Evolutionary conservation across 2,888 invertebrate genomes (phyloP), one percentile per base, ranked within the genome.

Genomic region (Perdita meconis): DNA sequence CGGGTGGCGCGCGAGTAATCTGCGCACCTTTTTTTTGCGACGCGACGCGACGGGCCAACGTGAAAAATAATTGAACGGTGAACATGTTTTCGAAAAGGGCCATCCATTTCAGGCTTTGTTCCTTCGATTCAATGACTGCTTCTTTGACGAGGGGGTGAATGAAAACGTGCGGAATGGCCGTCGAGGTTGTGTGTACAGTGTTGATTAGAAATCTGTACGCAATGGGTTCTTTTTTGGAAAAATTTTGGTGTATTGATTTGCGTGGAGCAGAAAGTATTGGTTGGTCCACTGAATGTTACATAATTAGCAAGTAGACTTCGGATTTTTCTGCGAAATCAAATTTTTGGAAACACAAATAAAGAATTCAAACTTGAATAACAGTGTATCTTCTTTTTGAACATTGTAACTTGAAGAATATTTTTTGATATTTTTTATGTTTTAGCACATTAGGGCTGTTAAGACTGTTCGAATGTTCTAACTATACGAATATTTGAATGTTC

Each of bases 1-100:
- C 44, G 68, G 57, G 64, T 47, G 47, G 13, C 53, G 65, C 34
- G 40, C 68, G 59, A 68, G 76, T 55, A 55, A 60, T 40, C 22
- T 10, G 36, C 53, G 12, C 24, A 60, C 36, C 50, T 70, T 53
- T 38, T 63, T 63, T 59, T n/a, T n/a, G n/a, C n/a, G n/a, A n/a
- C n/a, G 40, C 16, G 47, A 56, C 47, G 47, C n/a, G 38, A 42
- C 19, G 57, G 26, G 42, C n/a, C n/a, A n/a, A n/a, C 44, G 75
- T 63, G 59, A 44, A 68, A 82, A 82, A 75, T 79, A 70, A 81
- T 66, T 42, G 50, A 56, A 67, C 57, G 44, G 4, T 51, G 38
- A 53, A 67, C 73, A 56, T 22, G 50, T 47, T 61, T 63, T 42
- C 36, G 38, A 26, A 47, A 65, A 50, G 36, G 24, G 8, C 13